A percentile compares a stretch with the other conserved stretches of the same genome.
phyloP scores from a whole-genome alignment of 1,140 invertebrate species.

The Heterodera carotae region DNA sequence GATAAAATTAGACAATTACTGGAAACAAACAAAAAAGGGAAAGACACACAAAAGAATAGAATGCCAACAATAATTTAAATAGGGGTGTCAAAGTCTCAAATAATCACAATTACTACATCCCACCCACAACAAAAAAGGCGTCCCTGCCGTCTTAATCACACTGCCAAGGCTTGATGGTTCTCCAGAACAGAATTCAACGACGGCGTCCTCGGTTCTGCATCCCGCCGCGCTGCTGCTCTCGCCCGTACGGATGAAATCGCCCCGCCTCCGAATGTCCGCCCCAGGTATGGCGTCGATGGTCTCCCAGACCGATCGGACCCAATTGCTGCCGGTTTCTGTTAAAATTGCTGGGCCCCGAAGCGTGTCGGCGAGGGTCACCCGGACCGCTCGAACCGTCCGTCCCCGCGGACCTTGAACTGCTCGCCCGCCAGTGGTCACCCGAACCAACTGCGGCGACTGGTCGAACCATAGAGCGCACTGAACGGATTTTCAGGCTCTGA shows the following conservation, averaged over 20 bases:
- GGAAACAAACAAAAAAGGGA: too few relatives aligned
- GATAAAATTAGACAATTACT: too few relatives aligned
- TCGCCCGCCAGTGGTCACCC: neutral
- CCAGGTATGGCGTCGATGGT: neutral
- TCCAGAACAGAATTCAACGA: neutral
- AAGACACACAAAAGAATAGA: too few relatives aligned
- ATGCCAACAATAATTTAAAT: too few relatives aligned
- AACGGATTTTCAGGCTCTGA: neutral
- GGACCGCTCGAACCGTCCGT: neutral
- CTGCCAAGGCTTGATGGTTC: neutral
- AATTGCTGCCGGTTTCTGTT: neutral
- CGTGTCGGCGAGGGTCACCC: neutral
- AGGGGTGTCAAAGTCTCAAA: too few relatives aligned
- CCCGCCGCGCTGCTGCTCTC: too few relatives aligned
- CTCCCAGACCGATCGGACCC: neutral
- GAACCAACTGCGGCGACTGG: neutral
- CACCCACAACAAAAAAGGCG: neutral
- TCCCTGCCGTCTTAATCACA: neutral
- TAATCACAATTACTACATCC: neutral
- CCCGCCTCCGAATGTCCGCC: too few relatives aligned
- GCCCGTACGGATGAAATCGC: neutral
- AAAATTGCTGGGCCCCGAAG: too few relatives aligned
- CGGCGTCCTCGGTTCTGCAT: neutral
- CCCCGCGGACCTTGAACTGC: neutral
- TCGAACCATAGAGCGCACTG: neutral